Base-by-base conservation (phyloP, 2,113 vertebrate genomes). In the Bucco capensis region DNA sequence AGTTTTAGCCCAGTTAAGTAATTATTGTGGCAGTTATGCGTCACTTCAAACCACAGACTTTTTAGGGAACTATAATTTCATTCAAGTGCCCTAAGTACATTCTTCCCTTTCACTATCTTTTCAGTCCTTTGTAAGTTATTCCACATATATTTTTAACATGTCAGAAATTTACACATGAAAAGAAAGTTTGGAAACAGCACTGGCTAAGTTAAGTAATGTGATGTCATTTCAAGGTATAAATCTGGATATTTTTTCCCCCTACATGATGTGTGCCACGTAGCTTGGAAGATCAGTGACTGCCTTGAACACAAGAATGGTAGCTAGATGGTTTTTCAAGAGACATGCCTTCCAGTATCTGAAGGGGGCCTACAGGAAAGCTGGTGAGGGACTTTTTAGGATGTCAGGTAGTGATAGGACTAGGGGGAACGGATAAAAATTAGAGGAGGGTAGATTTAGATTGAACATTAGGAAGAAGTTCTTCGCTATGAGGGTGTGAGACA, bases 201-300 rank as follows among this genome's bases (percentile, higher is more conserved):
- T 83, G 88, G 80, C 4, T 94, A 88, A 84, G 10, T 76, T 90
- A 94, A 58, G 83, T 95, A 94, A 92, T 79, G 13, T 58, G 88
- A 90, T 70, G 81, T 84, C 61, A 92, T 94, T 94, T 82, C 83
- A 82, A 70, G 90, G 90, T 91, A 76, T 90, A 71, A 65, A 50
- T 61, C 77, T 82, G 70, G 62, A 14, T 76, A 7, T 47, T 65
- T 91, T 94, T 92, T 42, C 35, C 65, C 62, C 50, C 46, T 60
- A 4, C 49, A 47, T 65, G 50, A 25, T 66, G 8, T 42, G 38
- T 84, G 90, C 88, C 96, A 96, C 86, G 62, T 96, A 95, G 77
- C 70, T 92, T 87, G 81, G 73, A 75, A 86, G 54, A 69, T 65
- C 53, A 31, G 57, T 67, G 40, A 40, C 33, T 69, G 83, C 66